These are phyloP conservation scores for Xestia xanthographa DNA, from an alignment of 2,888 invertebrate genomes.

Conservation along the genomic window DNA sequence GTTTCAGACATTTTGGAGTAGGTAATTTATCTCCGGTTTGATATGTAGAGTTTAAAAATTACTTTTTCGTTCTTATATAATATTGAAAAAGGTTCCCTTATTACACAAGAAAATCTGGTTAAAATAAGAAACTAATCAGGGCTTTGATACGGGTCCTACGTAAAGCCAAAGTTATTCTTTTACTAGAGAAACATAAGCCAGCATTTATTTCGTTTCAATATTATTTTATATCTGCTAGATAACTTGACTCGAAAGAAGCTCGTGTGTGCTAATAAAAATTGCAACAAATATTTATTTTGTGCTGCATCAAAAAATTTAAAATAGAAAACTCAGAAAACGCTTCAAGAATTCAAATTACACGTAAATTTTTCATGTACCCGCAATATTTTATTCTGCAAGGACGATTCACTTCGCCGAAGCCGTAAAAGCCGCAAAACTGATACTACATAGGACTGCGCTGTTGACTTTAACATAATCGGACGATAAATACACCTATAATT, in stretches of 20 bases:
- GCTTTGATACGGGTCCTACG: background rate
- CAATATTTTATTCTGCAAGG: constrained; percentile 48
- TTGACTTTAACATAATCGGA: constrained; percentile 66
- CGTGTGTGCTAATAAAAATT: background rate
- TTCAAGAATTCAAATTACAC: constrained; percentile 51
- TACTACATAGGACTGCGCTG: constrained; percentile 45
- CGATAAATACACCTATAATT: constrained; percentile 68
- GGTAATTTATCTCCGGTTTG: constrained; percentile 37
- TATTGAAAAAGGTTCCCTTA: background rate
- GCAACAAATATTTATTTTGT: constrained; percentile 8
- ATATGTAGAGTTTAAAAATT: constrained; percentile 23
- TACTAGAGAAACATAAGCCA: background rate
- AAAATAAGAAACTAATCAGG: background rate
- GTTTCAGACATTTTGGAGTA: constrained; percentile 42
- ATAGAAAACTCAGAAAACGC: constrained; percentile 31
- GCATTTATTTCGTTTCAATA: background rate
- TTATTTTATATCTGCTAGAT: background rate
- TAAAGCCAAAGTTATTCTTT: background rate
- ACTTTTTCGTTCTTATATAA: background rate
- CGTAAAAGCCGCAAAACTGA: constrained; percentile 45
- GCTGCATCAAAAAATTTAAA: constrained; percentile 17
- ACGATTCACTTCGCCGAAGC: constrained; percentile 34
- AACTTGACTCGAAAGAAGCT: background rate
- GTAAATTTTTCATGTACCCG: constrained; percentile 31
- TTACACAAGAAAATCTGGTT: background rate